Conservation (phyloP, 2,888 invertebrate species). For the Drosophila tripunctata region DNA sequence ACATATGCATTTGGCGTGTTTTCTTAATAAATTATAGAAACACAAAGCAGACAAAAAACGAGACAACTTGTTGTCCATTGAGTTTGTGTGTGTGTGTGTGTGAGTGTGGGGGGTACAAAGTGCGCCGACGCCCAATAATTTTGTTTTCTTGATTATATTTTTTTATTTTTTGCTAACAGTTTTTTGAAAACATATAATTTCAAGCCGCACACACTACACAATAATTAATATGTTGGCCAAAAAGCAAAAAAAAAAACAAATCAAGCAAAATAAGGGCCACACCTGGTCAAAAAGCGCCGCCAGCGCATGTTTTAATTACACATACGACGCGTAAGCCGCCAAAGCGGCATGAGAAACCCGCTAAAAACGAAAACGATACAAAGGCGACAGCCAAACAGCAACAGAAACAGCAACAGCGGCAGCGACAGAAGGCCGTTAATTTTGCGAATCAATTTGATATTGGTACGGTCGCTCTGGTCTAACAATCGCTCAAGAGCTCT, state of each 20-base stretch:
- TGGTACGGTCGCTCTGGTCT: constrained; percentile 16
- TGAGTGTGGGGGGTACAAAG: constrained; percentile 35
- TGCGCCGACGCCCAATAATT: constrained; percentile 51
- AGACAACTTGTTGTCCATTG: constrained; percentile 59
- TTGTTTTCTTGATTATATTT: constrained; percentile 22
- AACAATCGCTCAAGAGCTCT: constrained; percentile 11
- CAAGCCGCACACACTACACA: constrained; percentile 5
- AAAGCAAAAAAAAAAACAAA: not conserved
- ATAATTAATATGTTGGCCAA: constrained; percentile 69
- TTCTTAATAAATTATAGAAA: constrained; percentile 68
- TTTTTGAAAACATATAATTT: constrained; percentile 22
- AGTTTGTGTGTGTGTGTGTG: not conserved
- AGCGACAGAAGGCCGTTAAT: constrained; percentile 54
- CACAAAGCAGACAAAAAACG: constrained; percentile 34
- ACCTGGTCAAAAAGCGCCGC: constrained; percentile 73
- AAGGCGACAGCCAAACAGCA: constrained; percentile 18
- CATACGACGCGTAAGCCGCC: constrained; percentile 47
- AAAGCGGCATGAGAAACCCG: constrained; percentile 38
- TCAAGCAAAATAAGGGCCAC: constrained; percentile 60
- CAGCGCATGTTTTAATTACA: constrained; percentile 66
- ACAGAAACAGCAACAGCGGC: too few relatives aligned
- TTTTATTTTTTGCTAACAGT: constrained; percentile 19
- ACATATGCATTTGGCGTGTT: constrained; percentile 63
- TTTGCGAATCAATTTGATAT: constrained; percentile 55
- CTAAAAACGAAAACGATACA: constrained; percentile 17